Conservation (phyloP, 2,888 invertebrate genomes). For the Lagria hirta region DNA sequence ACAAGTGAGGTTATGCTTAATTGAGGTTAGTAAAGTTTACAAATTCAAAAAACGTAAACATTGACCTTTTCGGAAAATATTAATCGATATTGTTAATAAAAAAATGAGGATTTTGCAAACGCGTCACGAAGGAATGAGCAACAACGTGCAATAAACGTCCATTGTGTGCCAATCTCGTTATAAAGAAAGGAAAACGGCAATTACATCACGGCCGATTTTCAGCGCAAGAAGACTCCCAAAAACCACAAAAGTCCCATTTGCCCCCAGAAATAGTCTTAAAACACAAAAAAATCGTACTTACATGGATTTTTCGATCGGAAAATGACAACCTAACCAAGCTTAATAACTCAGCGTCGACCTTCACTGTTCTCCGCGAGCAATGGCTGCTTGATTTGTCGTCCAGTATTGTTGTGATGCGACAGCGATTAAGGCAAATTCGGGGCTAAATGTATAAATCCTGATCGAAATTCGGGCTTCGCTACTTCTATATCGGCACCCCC, state of each 20-base stretch:
- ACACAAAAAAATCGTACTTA: constrained; percentile 38
- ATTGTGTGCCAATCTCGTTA: constrained; percentile 40
- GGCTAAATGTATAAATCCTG: too few species aligned
- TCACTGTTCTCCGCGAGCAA: constrained; percentile 43
- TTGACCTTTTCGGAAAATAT: constrained; percentile 27
- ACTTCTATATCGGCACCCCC: too few species aligned
- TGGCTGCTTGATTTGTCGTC: constrained; percentile 42
- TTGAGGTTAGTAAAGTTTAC: constrained; percentile 54
- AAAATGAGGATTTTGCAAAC: constrained; percentile 2
- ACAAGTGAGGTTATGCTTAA: constrained; percentile 55
- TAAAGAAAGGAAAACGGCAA: constrained; percentile 44
- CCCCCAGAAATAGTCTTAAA: not conserved
- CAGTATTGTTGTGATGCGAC: constrained; percentile 12
- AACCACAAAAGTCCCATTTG: constrained; percentile 6
- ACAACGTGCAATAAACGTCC: constrained; percentile 45
- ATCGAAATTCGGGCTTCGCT: too few species aligned
- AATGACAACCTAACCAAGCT: constrained; percentile 55
- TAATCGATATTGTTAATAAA: too few species aligned
- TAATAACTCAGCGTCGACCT: constrained; percentile 52
- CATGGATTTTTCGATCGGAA: constrained; percentile 43
- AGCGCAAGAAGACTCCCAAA: constrained; percentile 11
- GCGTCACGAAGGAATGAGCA: constrained; percentile 23
- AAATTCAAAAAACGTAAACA: constrained; percentile 53
- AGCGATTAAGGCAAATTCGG: not conserved
- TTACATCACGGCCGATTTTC: constrained; percentile 45